Conservation (phyloP, 1,140 invertebrate genomes). For the Andrena cerasifolii region DNA sequence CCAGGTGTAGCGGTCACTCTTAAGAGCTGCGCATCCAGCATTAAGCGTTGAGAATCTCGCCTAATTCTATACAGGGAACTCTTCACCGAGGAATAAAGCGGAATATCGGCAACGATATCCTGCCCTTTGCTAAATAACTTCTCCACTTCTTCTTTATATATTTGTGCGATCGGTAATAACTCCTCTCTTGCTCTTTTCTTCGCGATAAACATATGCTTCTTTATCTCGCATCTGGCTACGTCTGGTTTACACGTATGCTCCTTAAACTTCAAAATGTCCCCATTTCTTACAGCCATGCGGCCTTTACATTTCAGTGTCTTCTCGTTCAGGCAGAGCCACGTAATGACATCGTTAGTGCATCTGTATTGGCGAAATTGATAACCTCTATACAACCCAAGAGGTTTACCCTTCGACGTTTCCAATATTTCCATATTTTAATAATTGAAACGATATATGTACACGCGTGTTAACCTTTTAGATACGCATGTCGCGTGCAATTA, state of each 20-base stretch:
- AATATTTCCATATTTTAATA: constrained; percentile 10
- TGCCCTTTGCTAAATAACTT: neutral
- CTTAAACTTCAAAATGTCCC: neutral
- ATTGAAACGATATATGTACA: too few relatives aligned
- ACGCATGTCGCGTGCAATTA: too few relatives aligned
- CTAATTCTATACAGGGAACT: neutral
- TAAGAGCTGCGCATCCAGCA: too few relatives aligned
- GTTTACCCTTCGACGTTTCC: constrained; percentile 7
- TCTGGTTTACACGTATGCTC: neutral
- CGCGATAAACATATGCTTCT: neutral
- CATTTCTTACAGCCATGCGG: neutral
- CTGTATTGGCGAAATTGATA: constrained; percentile 4
- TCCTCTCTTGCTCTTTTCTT: neutral
- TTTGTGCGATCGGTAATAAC: neutral
- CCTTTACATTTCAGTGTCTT: neutral
- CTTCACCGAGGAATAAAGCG: neutral
- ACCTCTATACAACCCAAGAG: neutral
- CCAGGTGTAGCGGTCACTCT: too few relatives aligned
- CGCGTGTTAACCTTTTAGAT: too few relatives aligned
- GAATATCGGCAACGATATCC: neutral
- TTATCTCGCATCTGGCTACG: neutral
- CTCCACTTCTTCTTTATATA: constrained; percentile 2
- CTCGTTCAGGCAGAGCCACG: neutral
- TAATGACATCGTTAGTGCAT: neutral
- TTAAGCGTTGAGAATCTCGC: too few relatives aligned